Base-by-base conservation (phyloP, 2,113 vertebrate genomes). In the Pituophis catenifer region DNA sequence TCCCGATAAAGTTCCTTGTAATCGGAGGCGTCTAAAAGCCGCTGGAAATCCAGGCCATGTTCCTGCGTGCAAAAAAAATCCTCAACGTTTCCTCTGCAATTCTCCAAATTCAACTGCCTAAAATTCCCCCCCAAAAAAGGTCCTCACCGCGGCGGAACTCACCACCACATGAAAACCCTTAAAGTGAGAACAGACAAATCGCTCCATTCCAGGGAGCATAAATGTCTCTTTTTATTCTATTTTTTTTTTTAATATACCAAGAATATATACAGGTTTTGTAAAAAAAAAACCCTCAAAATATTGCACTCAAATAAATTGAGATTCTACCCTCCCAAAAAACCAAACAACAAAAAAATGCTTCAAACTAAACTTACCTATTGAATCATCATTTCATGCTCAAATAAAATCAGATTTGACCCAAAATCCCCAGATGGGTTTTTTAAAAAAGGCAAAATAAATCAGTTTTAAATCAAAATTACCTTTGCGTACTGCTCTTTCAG, bases 1-100 rank as follows among this genome's bases (percentile, higher is more conserved):
- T 96, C 96, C 8, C 99, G 97, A 65, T 97, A 97, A n/a, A 29
- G 38, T 95, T 99, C 98, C 94, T 99, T 99, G 92, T 99, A 99
- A 6, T 91, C 91, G 38, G 98, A 98, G 3, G 98, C 88, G 0
- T 98, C 98, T 96, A 99, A 93, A 19, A 99, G 97, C 88, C 96
- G 96, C 70, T 97, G 91, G 89, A 98, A 98, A 90, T 98, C 97
- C 96, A 99, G 95, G 59, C 96, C 55, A 0, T 98, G 98, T 7
- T 99, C 98, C 98, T 99, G 92, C 26, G 24, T 2, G 7, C 26
- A 7, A 26, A 19, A 29, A 2, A 58, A 1, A 2, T 0, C 7
- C 17, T 21, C 21, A 24, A 29, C 15, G 44, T 8, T 3, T 29
- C 12, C 17, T 44, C 75, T 81, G 15, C 33, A 21, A 21, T 81